Percentiles rank a stretch among this genome's conserved stretches.
Conservation (phyloP, 2,888 invertebrate species). For the Netelia inedita region DNA sequence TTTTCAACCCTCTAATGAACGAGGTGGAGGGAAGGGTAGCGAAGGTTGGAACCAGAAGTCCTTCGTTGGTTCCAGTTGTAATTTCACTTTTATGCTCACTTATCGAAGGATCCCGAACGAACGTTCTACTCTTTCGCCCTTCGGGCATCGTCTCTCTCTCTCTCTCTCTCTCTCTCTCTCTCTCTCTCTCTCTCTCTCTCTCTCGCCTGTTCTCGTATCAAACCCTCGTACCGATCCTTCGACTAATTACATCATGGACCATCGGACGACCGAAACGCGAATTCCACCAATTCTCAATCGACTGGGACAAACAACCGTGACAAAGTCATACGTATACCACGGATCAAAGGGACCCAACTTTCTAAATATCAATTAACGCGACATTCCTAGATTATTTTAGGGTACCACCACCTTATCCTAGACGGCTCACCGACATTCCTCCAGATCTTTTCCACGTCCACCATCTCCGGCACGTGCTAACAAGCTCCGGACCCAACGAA, state of each 20-base stretch:
- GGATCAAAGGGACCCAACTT: not conserved
- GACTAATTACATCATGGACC: constrained; percentile 27
- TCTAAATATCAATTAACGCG: constrained; percentile 52
- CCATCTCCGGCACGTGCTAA: constrained; percentile 1
- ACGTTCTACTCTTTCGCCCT: not conserved
- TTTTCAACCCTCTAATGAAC: too few species aligned
- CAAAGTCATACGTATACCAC: not conserved
- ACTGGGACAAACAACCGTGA: not conserved
- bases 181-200: not conserved
- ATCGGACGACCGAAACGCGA: constrained; percentile 4
- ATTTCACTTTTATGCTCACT: constrained; percentile 39
- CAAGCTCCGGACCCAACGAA: constrained; percentile 24
- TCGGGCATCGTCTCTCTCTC: not conserved
- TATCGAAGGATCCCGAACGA: constrained; percentile 30
- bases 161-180: too few species aligned
- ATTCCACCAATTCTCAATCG: not conserved
- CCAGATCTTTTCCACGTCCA: constrained; percentile 23
- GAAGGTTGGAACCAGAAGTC: not conserved
- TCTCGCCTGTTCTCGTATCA: not conserved
- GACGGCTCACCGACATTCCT: constrained; percentile 46
- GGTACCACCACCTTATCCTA: not conserved
- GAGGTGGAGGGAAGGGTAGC: not conserved
- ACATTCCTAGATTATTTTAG: constrained; percentile 22
- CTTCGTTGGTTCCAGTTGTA: constrained; percentile 38
- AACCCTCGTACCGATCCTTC: constrained; percentile 11